These are phyloP conservation scores for Menidia beryllina DNA, from an alignment of 2,113 vertebrate genomes.

Conservation along the genomic window DNA sequence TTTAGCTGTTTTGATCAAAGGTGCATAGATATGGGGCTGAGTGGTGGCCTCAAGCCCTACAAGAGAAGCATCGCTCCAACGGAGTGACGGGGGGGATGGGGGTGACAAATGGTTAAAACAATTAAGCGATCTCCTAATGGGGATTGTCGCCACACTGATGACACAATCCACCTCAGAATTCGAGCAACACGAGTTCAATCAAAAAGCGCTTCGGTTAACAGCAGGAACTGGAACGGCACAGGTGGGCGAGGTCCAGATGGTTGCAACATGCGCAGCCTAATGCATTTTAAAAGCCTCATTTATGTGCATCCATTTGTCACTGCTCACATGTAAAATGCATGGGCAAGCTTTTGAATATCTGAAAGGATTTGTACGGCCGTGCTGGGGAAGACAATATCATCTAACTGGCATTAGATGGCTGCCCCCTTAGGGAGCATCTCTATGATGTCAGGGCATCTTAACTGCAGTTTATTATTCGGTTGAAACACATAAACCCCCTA, in stretches of 20 bases:
- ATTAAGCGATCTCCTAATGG: slow-evolving; percentile 44
- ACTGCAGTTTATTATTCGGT: neutral
- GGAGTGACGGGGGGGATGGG: neutral
- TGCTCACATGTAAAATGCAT: slow-evolving; percentile 4
- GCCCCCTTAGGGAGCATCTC: neutral
- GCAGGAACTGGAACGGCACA: slow-evolving; percentile 27
- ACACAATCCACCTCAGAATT: slow-evolving; percentile 22
- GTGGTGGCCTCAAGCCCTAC: slow-evolving; percentile 32
- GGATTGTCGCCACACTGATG: slow-evolving; percentile 6
- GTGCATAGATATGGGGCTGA: slow-evolving; percentile 13
- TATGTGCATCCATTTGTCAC: slow-evolving; percentile 29
- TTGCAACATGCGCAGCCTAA: slow-evolving; percentile 24
- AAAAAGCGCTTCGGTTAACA: slow-evolving; percentile 52
- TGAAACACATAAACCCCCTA: neutral
- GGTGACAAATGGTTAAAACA: slow-evolving; percentile 46
- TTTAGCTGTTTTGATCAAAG: slow-evolving; percentile 65
- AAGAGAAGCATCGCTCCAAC: slow-evolving; percentile 18
- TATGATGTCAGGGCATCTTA: neutral
- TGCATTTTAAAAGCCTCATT: slow-evolving; percentile 58
- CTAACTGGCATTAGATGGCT: slow-evolving; percentile 7
- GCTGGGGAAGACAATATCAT: neutral
- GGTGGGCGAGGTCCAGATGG: slow-evolving; percentile 20
- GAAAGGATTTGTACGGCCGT: neutral
- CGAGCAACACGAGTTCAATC: slow-evolving; percentile 16
- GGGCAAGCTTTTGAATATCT: slow-evolving; percentile 22